Base-by-base conservation (phyloP, 1,140 invertebrate species). In the Nixonia krombeini region DNA sequence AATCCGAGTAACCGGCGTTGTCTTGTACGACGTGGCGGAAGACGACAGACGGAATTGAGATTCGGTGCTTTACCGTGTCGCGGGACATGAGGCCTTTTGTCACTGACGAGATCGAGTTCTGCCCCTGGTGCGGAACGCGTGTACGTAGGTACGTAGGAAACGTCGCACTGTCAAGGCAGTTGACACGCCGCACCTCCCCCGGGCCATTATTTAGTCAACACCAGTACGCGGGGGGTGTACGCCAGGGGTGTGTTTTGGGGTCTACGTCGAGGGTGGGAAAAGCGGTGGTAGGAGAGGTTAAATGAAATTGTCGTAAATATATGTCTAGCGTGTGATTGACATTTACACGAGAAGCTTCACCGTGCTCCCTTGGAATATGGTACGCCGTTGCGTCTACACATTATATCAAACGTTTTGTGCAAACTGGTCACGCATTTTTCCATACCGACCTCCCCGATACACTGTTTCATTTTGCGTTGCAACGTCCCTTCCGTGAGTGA, bases 141-240 rank as follows among this genome's bases (percentile, higher is more conserved):
- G 41, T 66, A 68, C 42, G 29, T 44, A 18, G 28, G 57, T 45
- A 49, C 56, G 61, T 68, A 72, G 66, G 67, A 79, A 77, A 78
- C 62, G 72, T 78, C 77, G 73, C 61, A 68, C 74, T 79, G 80
- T 83, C 81, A 79, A 82, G 78, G 75, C 76, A 73, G 72, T 79
- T 82, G 82, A 84, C 82, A 78, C 76, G 77, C 69, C 72, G 76
- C 75, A 75, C 72, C 80, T 75, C 75, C 73, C 76, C 56, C 50
- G 57, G 73, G 65, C 70, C 76, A 85, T 85, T 85, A 85, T 85
- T 85, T 85, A 84, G 74, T 78, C 78, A 82, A 83, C 82, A 81
- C 72, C 52, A 71, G 70, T 65, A 64, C 59, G 50, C 62, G 44
- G 70, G 71, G 57, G 72, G 56, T 50, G 65, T 69, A 62, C 56